Evolutionary conservation across 2,888 invertebrate species (phyloP).

Genomic region (Deilephila elpenor): DNA sequence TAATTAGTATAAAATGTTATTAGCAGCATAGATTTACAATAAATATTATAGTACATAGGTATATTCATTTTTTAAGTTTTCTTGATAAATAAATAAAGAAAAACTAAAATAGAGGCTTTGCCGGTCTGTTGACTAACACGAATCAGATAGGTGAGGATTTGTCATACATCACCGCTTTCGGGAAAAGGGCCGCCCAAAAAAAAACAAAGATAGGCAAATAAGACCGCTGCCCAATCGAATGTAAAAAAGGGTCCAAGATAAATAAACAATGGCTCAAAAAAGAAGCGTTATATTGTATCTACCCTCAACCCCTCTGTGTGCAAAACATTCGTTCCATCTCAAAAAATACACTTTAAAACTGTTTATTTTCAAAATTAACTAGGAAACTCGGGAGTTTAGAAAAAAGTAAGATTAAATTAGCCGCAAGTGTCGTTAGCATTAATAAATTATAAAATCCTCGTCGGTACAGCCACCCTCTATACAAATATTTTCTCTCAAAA

Average conservation of each 20-base stretch:
- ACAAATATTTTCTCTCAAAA: constrained; percentile 14
- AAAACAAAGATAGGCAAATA: not conserved
- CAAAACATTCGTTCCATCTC: not conserved
- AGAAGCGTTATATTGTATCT: not conserved
- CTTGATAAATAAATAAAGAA: too few relatives aligned
- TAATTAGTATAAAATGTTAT: too few relatives aligned
- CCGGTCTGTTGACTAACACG: not conserved
- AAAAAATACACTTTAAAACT: not conserved
- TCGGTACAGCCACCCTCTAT: not conserved
- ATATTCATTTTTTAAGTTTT: too few relatives aligned
- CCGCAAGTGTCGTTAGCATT: constrained; percentile 1
- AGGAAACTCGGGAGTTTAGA: too few relatives aligned
- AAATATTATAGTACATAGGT: too few relatives aligned
- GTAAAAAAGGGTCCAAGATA: constrained; percentile 16
- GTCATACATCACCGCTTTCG: too few relatives aligned
- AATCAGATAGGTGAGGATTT: too few relatives aligned
- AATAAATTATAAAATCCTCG: not conserved
- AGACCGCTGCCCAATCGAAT: not conserved
- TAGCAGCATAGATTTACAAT: too few relatives aligned
- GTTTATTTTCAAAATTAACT: not conserved
- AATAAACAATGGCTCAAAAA: not conserved
- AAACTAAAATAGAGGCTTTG: not conserved
- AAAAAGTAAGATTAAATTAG: not conserved
- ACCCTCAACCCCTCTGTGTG: not conserved
- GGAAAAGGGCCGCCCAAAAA: not conserved